These are phyloP conservation scores for Volucella inanis DNA, from an alignment of 2,888 invertebrate genomes.

Conservation along the genomic window DNA sequence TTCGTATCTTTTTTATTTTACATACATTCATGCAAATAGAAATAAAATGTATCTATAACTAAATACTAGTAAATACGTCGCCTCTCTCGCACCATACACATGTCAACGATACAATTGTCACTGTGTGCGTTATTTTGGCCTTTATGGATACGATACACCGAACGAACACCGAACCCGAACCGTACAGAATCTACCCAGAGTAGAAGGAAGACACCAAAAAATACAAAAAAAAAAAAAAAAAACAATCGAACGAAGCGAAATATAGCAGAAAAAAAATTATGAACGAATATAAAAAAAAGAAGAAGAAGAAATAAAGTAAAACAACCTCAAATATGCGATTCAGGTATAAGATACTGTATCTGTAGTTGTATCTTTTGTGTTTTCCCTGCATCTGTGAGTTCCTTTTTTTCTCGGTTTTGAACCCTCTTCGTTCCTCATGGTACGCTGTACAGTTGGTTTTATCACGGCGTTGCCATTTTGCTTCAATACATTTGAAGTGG, in stretches of 20 bases:
- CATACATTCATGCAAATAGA: not conserved
- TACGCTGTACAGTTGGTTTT: no score
- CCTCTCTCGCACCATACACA: conserved; percentile 52
- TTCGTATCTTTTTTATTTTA: conserved; percentile 65
- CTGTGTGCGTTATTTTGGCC: conserved; percentile 60
- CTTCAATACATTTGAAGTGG: no score
- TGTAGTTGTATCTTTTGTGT: conserved; percentile 75
- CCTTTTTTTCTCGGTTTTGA: conserved; percentile 30
- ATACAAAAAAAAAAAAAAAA: conserved; percentile 23
- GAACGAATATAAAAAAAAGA: conserved; percentile 55
- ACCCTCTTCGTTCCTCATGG: conserved; percentile 20
- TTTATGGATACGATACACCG: conserved; percentile 52
- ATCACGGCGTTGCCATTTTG: no score
- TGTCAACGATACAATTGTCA: conserved; percentile 39
- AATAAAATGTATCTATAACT: conserved; percentile 69
- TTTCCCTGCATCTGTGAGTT: conserved; percentile 54
- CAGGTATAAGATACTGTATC: conserved; percentile 75
- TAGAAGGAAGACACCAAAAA: conserved; percentile 55
- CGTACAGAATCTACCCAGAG: not conserved
- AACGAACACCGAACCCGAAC: no score
- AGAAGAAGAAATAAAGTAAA: conserved; percentile 38
- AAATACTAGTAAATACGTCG: conserved; percentile 60
- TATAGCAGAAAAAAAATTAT: conserved; percentile 43
- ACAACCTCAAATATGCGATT: conserved; percentile 74
- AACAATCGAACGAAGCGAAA: not conserved